phyloP scores from a whole-genome alignment of 2,888 invertebrate species.

The Pheosia tremula region DNA sequence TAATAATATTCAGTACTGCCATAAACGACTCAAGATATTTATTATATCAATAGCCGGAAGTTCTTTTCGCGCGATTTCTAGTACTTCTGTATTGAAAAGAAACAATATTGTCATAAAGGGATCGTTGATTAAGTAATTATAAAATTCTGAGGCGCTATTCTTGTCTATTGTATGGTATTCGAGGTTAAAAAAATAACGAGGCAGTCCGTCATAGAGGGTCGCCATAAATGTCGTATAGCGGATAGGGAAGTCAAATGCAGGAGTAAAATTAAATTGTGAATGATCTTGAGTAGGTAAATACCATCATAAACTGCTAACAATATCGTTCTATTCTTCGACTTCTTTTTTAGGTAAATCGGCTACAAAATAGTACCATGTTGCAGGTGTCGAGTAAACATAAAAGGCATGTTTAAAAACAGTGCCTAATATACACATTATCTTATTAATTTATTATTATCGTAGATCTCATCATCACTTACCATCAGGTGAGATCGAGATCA shows the following conservation, averaged over 20 bases:
- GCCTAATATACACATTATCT: too few relatives aligned
- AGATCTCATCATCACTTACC: too few relatives aligned
- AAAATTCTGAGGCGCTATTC: slow-evolving; percentile 31
- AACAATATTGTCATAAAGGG: slow-evolving; percentile 32
- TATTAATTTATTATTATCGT: too few relatives aligned
- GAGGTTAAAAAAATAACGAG: slow-evolving; percentile 35
- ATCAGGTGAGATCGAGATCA: too few relatives aligned
- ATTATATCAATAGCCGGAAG: slow-evolving; percentile 16
- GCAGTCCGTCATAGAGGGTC: slow-evolving; percentile 28
- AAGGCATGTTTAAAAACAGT: too few relatives aligned
- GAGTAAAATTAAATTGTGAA: too few relatives aligned
- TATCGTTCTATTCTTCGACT: too few relatives aligned
- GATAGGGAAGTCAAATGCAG: slow-evolving; percentile 21
- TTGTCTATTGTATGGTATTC: slow-evolving; percentile 30
- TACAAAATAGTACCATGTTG: too few relatives aligned
- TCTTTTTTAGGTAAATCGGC: too few relatives aligned
- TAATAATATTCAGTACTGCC: not conserved
- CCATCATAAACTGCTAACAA: too few relatives aligned
- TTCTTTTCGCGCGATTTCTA: slow-evolving; percentile 14
- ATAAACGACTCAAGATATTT: not conserved
- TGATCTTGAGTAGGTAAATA: too few relatives aligned
- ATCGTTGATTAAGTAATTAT: slow-evolving; percentile 46
- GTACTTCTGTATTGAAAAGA: slow-evolving; percentile 28
- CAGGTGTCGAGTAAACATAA: too few relatives aligned
- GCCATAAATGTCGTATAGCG: slow-evolving; percentile 26